These are phyloP conservation scores for Karalla daura DNA, from an alignment of 2,797 vertebrate genomes.

Conservation along the genomic window DNA sequence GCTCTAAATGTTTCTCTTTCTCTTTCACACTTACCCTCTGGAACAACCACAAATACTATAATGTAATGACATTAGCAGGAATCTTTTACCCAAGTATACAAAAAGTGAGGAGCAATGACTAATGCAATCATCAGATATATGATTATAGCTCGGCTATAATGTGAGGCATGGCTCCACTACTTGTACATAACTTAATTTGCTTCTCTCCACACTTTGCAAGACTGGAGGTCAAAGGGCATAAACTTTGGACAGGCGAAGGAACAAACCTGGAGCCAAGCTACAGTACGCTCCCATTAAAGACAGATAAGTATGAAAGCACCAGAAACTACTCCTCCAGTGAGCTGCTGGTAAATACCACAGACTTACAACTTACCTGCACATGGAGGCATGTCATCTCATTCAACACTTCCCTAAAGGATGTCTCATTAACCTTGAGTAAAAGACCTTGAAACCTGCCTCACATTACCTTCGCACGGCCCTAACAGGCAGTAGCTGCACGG, in stretches of 20 bases:
- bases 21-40: neutral
- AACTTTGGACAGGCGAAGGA: too few species aligned
- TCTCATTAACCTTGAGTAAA: conserved; percentile 21
- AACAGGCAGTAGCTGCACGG: conserved; percentile 35
- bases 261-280: too few species aligned
- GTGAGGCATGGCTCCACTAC: too few species aligned
- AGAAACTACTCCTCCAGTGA: neutral
- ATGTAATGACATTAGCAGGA: neutral
- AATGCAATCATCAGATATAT: too few species aligned
- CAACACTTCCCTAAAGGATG: conserved; percentile 9
- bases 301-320: neutral
- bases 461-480: conserved; percentile 4
- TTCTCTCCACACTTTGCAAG: too few species aligned
- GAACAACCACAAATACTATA: neutral
- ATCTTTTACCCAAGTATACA: neutral
- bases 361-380: neutral
- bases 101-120: too few species aligned
- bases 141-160: too few species aligned
- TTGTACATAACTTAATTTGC: too few species aligned
- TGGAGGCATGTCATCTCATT: conserved; percentile 12
- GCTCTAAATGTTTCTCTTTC: neutral
- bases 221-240: too few species aligned
- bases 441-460: conserved; percentile 26
- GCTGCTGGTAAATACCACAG: neutral
- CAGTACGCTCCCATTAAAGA: too few species aligned